phyloP scores from a whole-genome alignment of 1,140 invertebrate species.

The Sipha flava region DNA sequence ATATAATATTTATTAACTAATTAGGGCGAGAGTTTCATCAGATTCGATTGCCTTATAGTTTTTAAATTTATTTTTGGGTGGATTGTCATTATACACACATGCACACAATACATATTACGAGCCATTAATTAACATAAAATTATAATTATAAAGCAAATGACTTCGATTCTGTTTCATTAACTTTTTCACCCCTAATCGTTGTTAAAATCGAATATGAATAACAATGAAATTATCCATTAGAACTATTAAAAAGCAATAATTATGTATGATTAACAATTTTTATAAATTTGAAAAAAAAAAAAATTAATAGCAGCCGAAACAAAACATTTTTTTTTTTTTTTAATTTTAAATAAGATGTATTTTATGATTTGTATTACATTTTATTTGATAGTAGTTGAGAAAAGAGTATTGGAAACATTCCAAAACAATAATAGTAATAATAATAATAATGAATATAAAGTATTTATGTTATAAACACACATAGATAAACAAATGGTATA shows the following conservation, averaged over 20 bases:
- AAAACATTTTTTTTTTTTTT: neutral
- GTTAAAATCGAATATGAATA: neutral
- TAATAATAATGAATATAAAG: neutral
- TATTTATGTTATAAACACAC: neutral
- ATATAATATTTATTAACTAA: neutral
- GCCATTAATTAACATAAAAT: conserved; percentile 22
- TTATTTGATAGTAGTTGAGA: neutral
- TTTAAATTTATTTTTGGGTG: neutral
- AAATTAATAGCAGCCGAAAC: neutral
- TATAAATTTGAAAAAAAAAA: neutral
- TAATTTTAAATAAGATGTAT: neutral
- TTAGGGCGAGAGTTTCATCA: neutral
- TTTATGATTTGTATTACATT: neutral
- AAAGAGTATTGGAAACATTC: neutral
- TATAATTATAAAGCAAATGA: conserved; percentile 13
- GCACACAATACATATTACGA: neutral
- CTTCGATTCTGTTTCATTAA: conserved; percentile 9
- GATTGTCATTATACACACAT: neutral
- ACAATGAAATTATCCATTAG: neutral
- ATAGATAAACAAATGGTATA: too few relatives aligned
- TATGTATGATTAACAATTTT: neutral
- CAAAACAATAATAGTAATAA: neutral
- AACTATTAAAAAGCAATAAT: neutral
- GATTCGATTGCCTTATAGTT: neutral
- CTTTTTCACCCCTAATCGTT: neutral